Evolutionary conservation across 1,140 invertebrate genomes (phyloP).

Genomic region (Agraylea sexmaculata): DNA sequence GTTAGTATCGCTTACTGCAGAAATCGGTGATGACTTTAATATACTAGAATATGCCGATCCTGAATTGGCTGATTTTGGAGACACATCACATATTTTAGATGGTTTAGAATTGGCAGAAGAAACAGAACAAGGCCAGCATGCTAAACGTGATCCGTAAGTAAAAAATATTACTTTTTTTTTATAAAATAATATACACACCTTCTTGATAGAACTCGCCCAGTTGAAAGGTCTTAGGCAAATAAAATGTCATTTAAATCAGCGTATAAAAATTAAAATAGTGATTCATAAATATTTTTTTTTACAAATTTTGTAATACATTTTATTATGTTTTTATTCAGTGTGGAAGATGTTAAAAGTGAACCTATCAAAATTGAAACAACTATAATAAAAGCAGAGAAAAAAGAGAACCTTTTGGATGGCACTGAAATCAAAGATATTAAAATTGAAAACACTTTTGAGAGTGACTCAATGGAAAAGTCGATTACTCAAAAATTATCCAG

Average conservation of each 20-base stretch:
- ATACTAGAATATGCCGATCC: slow-evolving; percentile 92
- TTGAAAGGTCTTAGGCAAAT: neutral
- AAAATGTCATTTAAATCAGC: neutral
- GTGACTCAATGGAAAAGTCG: slow-evolving; percentile 11
- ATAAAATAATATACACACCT: neutral
- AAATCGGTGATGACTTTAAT: slow-evolving; percentile 90
- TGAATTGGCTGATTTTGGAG: slow-evolving; percentile 70
- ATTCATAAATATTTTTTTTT: neutral
- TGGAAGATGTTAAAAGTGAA: slow-evolving; percentile 9
- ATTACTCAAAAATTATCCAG: slow-evolving; percentile 6
- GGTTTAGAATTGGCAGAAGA: slow-evolving; percentile 64
- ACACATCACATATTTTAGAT: slow-evolving; percentile 66
- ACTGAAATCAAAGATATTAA: slow-evolving; percentile 18
- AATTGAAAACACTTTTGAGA: slow-evolving; percentile 13
- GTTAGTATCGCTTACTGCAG: slow-evolving; percentile 55
- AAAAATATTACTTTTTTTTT: neutral
- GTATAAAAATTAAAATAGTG: neutral
- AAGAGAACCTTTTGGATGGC: slow-evolving; percentile 11
- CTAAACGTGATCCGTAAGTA: slow-evolving; percentile 19
- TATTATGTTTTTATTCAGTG: neutral
- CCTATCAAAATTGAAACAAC: slow-evolving; percentile 13
- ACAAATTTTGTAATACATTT: neutral
- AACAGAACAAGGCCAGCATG: slow-evolving; percentile 21
- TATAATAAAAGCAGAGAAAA: slow-evolving; percentile 19
- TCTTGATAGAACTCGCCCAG: slow-evolving; percentile 1